Evolutionary conservation across 2,797 vertebrate genomes (phyloP).

Genomic region (Sylvilagus floridanus): DNA sequence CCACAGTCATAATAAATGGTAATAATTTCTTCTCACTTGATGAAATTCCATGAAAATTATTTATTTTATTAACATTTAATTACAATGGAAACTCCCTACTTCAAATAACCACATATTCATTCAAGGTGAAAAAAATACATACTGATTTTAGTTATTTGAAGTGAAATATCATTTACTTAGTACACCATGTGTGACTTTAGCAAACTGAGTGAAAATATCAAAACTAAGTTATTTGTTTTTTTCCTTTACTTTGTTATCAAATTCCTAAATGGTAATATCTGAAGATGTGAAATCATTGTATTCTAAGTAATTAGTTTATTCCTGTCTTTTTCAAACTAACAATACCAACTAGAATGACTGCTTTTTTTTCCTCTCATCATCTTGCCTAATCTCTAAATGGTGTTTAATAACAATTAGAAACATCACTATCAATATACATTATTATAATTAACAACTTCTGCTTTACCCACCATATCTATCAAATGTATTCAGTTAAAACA

Average conservation of each 20-base stretch:
- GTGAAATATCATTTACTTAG: background rate
- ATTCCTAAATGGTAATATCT: background rate
- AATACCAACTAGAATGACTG: background rate
- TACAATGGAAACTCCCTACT: background rate
- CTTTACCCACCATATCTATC: background rate
- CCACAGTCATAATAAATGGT: background rate
- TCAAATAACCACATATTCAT: background rate
- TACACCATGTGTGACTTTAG: too few relatives aligned
- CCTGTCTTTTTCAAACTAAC: background rate
- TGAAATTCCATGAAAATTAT: background rate
- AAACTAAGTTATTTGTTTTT: background rate
- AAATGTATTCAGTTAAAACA: background rate
- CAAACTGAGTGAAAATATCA: background rate
- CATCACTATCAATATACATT: background rate
- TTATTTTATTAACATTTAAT: background rate
- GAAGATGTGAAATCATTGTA: background rate
- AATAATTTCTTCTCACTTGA: background rate
- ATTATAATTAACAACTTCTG: background rate
- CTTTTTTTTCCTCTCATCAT: background rate
- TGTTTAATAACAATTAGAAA: background rate
- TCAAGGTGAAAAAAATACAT: background rate
- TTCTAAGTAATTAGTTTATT: background rate
- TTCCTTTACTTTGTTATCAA: background rate
- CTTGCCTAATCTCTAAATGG: background rate
- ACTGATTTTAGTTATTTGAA: background rate